A percentile compares a stretch with the other conserved stretches of the same genome.
phyloP scores from a whole-genome alignment of 2,888 invertebrate species.

The Eilema griseolum region DNA sequence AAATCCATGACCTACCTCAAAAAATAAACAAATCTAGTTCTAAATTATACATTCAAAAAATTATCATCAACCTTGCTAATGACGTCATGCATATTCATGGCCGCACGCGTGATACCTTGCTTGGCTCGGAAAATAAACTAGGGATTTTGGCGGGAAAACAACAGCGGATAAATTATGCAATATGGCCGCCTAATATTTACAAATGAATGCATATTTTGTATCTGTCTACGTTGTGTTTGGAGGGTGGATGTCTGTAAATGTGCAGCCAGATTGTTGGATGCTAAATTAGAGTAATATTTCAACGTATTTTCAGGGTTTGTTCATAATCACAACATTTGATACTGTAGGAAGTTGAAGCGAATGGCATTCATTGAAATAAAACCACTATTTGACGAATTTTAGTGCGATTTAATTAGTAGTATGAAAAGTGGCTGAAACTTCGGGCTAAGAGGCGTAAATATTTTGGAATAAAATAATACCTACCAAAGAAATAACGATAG shows the following conservation, averaged over 20 bases:
- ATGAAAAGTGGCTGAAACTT: no score
- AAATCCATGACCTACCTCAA: constrained; percentile 49
- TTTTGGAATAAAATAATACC: no score
- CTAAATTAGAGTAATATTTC: neutral
- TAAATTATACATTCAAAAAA: constrained; percentile 64
- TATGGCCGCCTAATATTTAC: constrained; percentile 61
- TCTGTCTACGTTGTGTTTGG: constrained; percentile 16
- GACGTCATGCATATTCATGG: constrained; percentile 68
- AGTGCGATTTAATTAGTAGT: no score
- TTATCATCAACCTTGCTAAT: constrained; percentile 60
- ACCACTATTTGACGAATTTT: no score
- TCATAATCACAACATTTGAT: neutral
- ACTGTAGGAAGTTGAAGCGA: no score
- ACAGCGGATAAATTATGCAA: constrained; percentile 76
- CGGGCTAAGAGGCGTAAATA: no score
- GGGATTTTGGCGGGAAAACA: constrained; percentile 53
- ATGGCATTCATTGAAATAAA: no score
- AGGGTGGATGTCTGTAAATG: constrained; percentile 10
- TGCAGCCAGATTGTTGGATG: neutral
- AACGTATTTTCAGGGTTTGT: neutral
- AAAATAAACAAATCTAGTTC: constrained; percentile 26
- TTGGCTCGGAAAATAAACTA: constrained; percentile 53
- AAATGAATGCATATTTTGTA: constrained; percentile 65
- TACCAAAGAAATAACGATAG: no score
- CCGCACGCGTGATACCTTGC: constrained; percentile 48